These are phyloP conservation scores for Tyria jacobaeae DNA, from an alignment of 2,888 invertebrate genomes.

Conservation along the genomic window DNA sequence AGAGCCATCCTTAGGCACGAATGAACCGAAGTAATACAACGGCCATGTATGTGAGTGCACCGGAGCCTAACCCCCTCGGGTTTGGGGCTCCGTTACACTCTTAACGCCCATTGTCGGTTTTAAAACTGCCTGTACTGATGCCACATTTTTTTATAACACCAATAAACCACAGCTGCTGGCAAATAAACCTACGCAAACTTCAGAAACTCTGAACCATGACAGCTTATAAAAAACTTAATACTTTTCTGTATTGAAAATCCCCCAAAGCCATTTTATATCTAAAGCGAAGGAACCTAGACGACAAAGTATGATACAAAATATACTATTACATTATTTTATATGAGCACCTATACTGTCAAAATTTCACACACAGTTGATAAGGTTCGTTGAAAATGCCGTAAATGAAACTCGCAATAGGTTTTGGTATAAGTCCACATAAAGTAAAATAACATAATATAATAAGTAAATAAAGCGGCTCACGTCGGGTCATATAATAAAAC, in stretches of 20 bases:
- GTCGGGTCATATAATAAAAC: constrained; percentile 69
- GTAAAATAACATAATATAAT: constrained; percentile 54
- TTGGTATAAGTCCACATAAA: constrained; percentile 43
- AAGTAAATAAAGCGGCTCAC: constrained; percentile 69
- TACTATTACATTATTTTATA: constrained; percentile 38
- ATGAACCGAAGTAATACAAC: no score
- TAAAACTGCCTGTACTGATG: neutral
- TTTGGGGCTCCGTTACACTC: no score
- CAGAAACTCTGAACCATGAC: constrained; percentile 8
- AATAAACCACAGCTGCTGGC: neutral
- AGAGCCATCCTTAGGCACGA: no score
- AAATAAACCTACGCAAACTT: constrained; percentile 4
- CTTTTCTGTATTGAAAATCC: constrained; percentile 8
- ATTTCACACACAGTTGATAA: constrained; percentile 42
- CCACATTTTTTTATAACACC: neutral
- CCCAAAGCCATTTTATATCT: constrained; percentile 19
- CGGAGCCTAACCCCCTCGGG: no score
- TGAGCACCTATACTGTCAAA: constrained; percentile 35
- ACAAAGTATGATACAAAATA: constrained; percentile 28
- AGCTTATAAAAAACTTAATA: constrained; percentile 8
- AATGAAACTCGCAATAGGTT: constrained; percentile 36
- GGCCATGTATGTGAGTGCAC: no score
- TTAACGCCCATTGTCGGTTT: no score
- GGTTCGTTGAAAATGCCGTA: constrained; percentile 20
- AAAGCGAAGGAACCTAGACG: constrained; percentile 14